Evolutionary conservation across 1,140 invertebrate genomes (phyloP).

Genomic region (Dicyema japonicum): DNA sequence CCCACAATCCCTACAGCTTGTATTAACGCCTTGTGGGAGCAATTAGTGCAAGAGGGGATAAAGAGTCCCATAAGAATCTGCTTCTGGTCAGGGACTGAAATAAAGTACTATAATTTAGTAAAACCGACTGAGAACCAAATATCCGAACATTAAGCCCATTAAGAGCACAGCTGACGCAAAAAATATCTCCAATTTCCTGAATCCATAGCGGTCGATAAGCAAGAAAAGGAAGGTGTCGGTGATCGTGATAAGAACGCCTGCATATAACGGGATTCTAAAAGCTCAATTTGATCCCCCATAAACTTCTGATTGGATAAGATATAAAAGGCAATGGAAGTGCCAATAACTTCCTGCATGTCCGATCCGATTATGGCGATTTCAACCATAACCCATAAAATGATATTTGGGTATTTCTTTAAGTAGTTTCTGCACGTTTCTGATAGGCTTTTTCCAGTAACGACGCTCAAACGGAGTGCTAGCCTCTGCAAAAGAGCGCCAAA

Average conservation of each 20-base stretch:
- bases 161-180: constrained; percentile 46
- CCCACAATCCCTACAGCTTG: constrained; percentile 57
- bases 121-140: constrained; percentile 37
- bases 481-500: constrained; percentile 53
- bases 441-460: constrained; percentile 33
- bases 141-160: constrained; percentile 61
- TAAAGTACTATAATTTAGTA: constrained; percentile 29
- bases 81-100: constrained; percentile 33
- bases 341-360: constrained; percentile 68
- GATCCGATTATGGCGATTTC: constrained; percentile 65
- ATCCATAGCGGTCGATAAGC: constrained; percentile 54
- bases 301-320: constrained; percentile 33
- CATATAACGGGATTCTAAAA: constrained; percentile 52
- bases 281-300: too few species aligned
- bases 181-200: constrained; percentile 51
- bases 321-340: constrained; percentile 55
- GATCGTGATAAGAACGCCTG: constrained; percentile 50
- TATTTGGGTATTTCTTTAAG: constrained; percentile 38
- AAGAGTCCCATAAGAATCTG: constrained; percentile 44
- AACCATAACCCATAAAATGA: constrained; percentile 65
- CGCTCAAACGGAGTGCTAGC: constrained; percentile 42
- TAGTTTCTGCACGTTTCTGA: constrained; percentile 28
- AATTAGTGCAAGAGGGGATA: constrained; percentile 40
- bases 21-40: constrained; percentile 31
- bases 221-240: constrained; percentile 68